Percentiles rank a stretch among this genome's conserved stretches.
Conservation (phyloP, 2,888 invertebrate species). For the Heliconius ethilla region DNA sequence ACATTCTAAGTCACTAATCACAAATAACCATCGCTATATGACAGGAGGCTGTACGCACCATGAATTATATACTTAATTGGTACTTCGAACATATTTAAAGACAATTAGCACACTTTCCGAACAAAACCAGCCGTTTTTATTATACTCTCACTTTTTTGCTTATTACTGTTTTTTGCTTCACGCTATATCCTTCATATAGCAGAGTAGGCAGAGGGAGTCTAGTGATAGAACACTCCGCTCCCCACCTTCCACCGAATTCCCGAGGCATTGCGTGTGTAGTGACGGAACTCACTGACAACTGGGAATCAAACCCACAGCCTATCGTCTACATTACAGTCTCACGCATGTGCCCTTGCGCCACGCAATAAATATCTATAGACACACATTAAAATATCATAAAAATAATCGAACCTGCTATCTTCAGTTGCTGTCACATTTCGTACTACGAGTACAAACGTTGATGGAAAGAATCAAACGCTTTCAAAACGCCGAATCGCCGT, state of each 20-base stretch:
- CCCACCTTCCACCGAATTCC: too few relatives aligned
- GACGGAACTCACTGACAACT: too few relatives aligned
- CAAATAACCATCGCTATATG: too few relatives aligned
- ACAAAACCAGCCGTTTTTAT: slow-evolving; percentile 11
- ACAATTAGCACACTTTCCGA: neutral
- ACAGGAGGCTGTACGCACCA: neutral
- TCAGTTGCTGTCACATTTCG: neutral
- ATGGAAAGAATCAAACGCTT: slow-evolving; percentile 2
- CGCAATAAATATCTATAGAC: neutral
- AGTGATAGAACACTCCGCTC: neutral
- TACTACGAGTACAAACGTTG: neutral
- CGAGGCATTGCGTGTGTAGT: too few relatives aligned
- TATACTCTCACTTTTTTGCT: neutral
- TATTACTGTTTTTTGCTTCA: neutral
- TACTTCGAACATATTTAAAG: slow-evolving; percentile 16
- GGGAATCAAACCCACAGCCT: neutral
- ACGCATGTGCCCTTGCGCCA: too few relatives aligned
- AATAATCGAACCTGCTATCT: neutral
- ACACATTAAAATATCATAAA: neutral
- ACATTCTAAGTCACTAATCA: too few relatives aligned
- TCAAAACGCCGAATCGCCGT: slow-evolving; percentile 49
- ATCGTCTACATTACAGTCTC: too few relatives aligned
- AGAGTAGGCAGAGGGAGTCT: neutral
- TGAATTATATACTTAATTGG: slow-evolving; percentile 38
- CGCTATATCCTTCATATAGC: neutral